A percentile compares a stretch with the other conserved stretches of the same genome.
Conservation (phyloP, 2,888 invertebrate genomes). For the Nemurella pictetii region DNA sequence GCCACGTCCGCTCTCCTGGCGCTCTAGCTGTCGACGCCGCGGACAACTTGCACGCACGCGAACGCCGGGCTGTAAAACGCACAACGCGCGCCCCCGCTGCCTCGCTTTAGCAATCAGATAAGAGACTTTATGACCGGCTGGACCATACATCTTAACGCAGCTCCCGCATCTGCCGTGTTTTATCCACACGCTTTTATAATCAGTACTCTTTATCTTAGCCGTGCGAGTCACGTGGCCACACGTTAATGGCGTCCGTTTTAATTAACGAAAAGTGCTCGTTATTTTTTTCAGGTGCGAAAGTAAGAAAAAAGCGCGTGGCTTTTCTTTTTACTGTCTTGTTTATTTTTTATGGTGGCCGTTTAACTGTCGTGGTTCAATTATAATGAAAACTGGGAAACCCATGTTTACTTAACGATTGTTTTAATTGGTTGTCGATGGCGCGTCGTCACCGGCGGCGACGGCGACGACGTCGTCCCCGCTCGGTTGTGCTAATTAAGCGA, state of each 20-base stretch:
- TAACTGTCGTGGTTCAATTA: background rate
- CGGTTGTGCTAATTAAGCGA: background rate
- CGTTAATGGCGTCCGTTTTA: background rate
- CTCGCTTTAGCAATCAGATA: background rate
- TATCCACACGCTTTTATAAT: background rate
- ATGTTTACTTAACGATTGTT: background rate
- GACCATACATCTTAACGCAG: background rate
- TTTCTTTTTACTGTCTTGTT: too few species aligned
- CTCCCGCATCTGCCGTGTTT: background rate
- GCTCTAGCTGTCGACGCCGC: background rate
- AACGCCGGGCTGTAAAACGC: background rate
- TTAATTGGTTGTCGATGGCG: background rate
- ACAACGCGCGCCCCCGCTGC: too few species aligned
- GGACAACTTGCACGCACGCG: background rate
- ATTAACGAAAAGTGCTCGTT: background rate
- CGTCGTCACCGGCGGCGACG: background rate
- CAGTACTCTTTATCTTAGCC: background rate
- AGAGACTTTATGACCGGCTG: background rate
- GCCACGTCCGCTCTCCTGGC: background rate
- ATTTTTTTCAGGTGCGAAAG: background rate
- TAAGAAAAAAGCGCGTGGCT: background rate
- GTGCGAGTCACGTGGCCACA: background rate
- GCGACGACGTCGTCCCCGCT: background rate
- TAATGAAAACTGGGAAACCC: background rate
- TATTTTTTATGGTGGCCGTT: background rate